Percentiles rank a stretch among this genome's conserved stretches.
phyloP scores from a whole-genome alignment of 2,113 vertebrate genomes.

The Cyanoderma ruficeps region DNA sequence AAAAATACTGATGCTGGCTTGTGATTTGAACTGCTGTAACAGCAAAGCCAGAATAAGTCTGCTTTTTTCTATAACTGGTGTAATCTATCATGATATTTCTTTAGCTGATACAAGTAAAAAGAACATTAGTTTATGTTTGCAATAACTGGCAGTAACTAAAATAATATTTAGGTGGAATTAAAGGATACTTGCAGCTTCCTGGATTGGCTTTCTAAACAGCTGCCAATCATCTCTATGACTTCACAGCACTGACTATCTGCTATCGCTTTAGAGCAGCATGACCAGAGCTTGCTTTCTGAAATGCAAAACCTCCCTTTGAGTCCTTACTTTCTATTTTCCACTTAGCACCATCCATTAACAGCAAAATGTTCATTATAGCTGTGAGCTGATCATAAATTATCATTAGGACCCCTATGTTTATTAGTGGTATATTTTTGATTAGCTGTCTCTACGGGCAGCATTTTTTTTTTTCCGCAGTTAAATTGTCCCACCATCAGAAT shows the following conservation, averaged over 20 bases:
- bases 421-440: neutral
- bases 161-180: constrained; percentile 44
- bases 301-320: neutral
- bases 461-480: neutral
- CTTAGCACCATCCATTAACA: neutral
- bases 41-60: neutral
- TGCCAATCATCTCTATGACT: neutral
- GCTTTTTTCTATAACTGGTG: neutral
- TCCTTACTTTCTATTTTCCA: neutral
- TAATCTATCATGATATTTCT: constrained; percentile 36
- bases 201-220: neutral
- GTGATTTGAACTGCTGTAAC: neutral
- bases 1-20: constrained; percentile 22
- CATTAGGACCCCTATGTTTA: neutral
- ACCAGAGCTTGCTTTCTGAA: neutral
- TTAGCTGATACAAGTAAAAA: neutral
- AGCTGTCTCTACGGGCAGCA: neutral
- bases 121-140: constrained; percentile 29
- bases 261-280: neutral
- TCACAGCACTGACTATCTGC: neutral
- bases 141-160: constrained; percentile 31
- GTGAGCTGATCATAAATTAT: neutral
- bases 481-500: neutral
- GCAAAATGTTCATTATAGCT: neutral
- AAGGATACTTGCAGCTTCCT: neutral